phyloP scores from a whole-genome alignment of 1,140 invertebrate species.

The Brachionus asplanchnoidis region DNA sequence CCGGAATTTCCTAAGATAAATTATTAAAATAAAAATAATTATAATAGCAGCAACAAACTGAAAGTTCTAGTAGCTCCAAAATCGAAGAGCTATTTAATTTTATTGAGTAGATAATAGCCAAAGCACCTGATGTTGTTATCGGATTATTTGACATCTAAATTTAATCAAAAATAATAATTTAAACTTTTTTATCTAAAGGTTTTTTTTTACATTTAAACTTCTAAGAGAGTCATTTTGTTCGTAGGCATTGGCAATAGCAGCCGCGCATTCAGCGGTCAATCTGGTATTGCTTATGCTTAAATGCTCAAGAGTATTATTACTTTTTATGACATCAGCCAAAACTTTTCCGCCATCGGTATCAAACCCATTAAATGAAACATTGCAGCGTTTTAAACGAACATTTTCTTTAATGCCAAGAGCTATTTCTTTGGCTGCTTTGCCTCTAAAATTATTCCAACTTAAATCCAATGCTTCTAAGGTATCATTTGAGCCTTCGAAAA shows the following conservation, averaged over 20 bases:
- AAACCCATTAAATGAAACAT: constrained; percentile 56
- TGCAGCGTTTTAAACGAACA: constrained; percentile 51
- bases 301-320: constrained; percentile 50
- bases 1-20: constrained; percentile 31
- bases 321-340: constrained; percentile 50
- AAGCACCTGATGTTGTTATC: constrained; percentile 53
- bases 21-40: neutral
- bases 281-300: constrained; percentile 54
- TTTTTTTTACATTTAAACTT: constrained; percentile 49
- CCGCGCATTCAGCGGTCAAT: constrained; percentile 48
- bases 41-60: constrained; percentile 46
- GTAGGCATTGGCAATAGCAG: constrained; percentile 51
- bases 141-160: constrained; percentile 55
- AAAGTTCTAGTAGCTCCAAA: constrained; percentile 50
- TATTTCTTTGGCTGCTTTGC: constrained; percentile 50
- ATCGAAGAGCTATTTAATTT: constrained; percentile 50
- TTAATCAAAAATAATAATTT: neutral
- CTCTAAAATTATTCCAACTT: constrained; percentile 55
- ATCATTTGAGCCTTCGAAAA: constrained; percentile 51
- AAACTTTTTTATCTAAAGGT: no score
- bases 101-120: constrained; percentile 50
- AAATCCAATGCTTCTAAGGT: constrained; percentile 53
- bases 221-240: constrained; percentile 51
- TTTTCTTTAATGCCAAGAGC: constrained; percentile 56
- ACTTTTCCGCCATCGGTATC: constrained; percentile 51